phyloP scores from a whole-genome alignment of 1,140 invertebrate genomes.

The Eriocheir sinensis region DNA sequence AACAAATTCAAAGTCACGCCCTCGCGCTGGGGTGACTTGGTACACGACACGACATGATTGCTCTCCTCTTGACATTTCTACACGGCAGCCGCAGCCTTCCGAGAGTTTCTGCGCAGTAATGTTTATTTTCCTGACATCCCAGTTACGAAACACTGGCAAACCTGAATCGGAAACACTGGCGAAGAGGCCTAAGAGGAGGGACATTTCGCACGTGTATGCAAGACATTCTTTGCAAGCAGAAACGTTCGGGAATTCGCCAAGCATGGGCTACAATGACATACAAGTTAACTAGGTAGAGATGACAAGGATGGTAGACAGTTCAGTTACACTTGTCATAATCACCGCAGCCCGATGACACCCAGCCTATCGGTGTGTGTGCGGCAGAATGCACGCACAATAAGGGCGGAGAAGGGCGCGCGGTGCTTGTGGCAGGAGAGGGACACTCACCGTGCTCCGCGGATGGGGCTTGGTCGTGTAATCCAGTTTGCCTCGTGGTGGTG shows the following conservation, averaged over 20 bases:
- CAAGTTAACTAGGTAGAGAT: background rate
- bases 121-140: too few relatives aligned
- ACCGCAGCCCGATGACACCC: constrained; percentile 31
- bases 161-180: background rate
- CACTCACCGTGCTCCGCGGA: constrained; percentile 73
- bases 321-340: background rate
- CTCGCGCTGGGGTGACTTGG: background rate
- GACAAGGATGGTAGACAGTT: background rate
- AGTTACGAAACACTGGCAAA: background rate
- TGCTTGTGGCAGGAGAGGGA: constrained; percentile 48
- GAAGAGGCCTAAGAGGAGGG: background rate
- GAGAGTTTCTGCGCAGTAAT: background rate
- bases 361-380: constrained; percentile 42
- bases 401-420: background rate
- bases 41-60: background rate
- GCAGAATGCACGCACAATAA: constrained; percentile 61
- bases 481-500: constrained; percentile 72
- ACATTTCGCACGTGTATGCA: background rate
- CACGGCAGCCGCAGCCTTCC: background rate
- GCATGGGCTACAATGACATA: background rate
- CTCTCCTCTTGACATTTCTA: background rate
- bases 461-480: constrained; percentile 74
- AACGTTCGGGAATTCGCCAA: too few relatives aligned
- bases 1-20: background rate
- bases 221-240: too few relatives aligned